phyloP scores from a whole-genome alignment of 2,888 invertebrate genomes.

The Torymus tubicola region DNA sequence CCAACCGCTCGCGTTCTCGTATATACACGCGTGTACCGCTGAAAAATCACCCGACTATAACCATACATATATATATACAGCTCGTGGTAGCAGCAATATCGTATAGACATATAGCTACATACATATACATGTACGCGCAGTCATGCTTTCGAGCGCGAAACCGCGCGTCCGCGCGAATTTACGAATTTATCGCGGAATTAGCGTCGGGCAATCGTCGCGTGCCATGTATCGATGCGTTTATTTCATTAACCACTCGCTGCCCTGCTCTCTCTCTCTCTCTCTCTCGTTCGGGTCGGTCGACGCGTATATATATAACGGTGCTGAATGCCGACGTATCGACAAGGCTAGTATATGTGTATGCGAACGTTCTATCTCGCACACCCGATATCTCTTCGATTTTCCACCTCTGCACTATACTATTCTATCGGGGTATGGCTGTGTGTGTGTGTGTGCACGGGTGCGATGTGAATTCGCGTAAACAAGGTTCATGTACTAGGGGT shows the following conservation, averaged over 20 bases:
- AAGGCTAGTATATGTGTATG: too few relatives aligned
- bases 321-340: background rate
- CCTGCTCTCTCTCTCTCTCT: background rate
- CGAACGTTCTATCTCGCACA: background rate
- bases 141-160: background rate
- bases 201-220: background rate
- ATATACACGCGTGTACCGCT: background rate
- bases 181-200: slow-evolving; percentile 20
- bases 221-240: background rate
- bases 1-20: background rate
- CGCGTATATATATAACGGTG: too few relatives aligned
- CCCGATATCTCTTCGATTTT: slow-evolving; percentile 43
- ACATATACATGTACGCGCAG: too few relatives aligned
- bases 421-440: background rate
- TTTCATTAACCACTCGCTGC: slow-evolving; percentile 30
- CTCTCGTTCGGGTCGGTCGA: background rate
- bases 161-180: background rate
- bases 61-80: too few relatives aligned
- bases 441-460: background rate
- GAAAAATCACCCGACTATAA: slow-evolving; percentile 2
- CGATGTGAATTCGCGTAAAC: slow-evolving; percentile 2
- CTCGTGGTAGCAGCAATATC: too few relatives aligned
- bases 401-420: background rate
- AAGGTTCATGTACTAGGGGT: background rate
- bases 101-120: too few relatives aligned